These are phyloP conservation scores for Eupithecia centaureata DNA, from an alignment of 2,888 invertebrate species.

Conservation along the genomic window DNA sequence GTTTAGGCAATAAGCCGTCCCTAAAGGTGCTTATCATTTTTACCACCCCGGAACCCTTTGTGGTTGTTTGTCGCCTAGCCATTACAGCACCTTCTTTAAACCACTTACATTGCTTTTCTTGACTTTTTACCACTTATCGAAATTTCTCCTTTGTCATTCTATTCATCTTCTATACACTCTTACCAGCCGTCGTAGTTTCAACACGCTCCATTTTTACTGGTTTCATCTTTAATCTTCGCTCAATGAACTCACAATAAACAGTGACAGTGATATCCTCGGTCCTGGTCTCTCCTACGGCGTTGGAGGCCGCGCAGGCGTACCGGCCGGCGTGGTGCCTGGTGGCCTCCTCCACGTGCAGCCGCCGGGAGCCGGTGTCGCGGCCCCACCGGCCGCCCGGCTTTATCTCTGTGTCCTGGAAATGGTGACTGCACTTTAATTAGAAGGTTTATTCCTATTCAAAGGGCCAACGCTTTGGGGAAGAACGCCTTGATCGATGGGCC, in stretches of 20 bases:
- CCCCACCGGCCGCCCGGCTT: constrained; percentile 67
- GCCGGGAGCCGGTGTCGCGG: constrained; percentile 53
- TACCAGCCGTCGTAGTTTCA: background rate
- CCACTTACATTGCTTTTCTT: background rate
- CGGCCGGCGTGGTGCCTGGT: constrained; percentile 66
- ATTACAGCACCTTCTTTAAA: background rate
- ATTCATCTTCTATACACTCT: background rate
- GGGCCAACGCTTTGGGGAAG: background rate
- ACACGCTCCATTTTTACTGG: background rate
- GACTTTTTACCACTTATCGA: background rate
- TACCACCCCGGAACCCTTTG: background rate
- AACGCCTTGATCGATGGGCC: background rate
- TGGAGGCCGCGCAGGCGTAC: constrained; percentile 72
- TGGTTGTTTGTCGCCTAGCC: background rate
- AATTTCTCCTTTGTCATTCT: background rate
- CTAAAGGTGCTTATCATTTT: background rate
- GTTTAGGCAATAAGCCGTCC: background rate
- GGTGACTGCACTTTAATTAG: constrained; percentile 1
- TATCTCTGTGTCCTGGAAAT: constrained; percentile 69
- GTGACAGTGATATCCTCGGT: constrained; percentile 66
- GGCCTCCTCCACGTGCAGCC: constrained; percentile 63
- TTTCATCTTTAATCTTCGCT: background rate
- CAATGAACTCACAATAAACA: constrained; percentile 63
- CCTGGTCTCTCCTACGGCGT: constrained; percentile 69
- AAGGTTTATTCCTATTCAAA: constrained; percentile 7